A percentile compares a stretch with the other conserved stretches of the same genome.
These are phyloP conservation scores for Vanacampus margaritifer DNA, from an alignment of 2,113 vertebrate species.

Conservation along the genomic window DNA sequence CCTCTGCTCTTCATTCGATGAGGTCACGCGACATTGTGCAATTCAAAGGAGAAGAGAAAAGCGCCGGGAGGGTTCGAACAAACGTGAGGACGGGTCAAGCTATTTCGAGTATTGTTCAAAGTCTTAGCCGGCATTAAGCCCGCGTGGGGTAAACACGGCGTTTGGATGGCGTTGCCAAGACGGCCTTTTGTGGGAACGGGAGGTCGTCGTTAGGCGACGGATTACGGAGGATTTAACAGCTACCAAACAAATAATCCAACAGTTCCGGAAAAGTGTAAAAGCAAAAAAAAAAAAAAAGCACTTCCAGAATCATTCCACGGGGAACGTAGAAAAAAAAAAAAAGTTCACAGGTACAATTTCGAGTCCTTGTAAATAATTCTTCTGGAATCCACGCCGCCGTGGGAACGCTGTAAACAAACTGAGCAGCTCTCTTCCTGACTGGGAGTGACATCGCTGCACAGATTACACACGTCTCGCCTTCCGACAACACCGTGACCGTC, in stretches of 20 bases:
- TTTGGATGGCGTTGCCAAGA: slow-evolving; percentile 45
- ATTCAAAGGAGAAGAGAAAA: slow-evolving; percentile 16
- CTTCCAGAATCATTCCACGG: background rate
- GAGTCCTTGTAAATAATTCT: background rate
- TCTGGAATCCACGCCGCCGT: background rate
- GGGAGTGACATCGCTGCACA: background rate
- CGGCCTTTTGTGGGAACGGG: slow-evolving; percentile 22
- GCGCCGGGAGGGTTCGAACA: slow-evolving; percentile 20
- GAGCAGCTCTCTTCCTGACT: background rate
- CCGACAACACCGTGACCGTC: background rate
- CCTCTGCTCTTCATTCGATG: background rate
- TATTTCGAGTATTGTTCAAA: slow-evolving; percentile 45
- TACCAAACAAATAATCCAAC: too few species aligned
- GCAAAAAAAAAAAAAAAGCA: too few species aligned
- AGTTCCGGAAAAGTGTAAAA: too few species aligned
- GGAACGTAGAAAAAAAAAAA: background rate
- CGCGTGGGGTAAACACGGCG: slow-evolving; percentile 37
- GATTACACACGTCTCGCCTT: background rate
- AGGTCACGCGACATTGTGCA: background rate
- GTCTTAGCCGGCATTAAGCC: slow-evolving; percentile 24
- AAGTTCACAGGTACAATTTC: background rate
- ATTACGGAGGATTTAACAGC: slow-evolving; percentile 25
- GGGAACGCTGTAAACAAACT: background rate
- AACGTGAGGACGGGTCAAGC: slow-evolving; percentile 33
- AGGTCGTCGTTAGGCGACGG: slow-evolving; percentile 31